Evolutionary conservation across 2,888 invertebrate species (phyloP), one percentile per base, ranked within the genome.

Genomic region (Ophonus ardosiacus): DNA sequence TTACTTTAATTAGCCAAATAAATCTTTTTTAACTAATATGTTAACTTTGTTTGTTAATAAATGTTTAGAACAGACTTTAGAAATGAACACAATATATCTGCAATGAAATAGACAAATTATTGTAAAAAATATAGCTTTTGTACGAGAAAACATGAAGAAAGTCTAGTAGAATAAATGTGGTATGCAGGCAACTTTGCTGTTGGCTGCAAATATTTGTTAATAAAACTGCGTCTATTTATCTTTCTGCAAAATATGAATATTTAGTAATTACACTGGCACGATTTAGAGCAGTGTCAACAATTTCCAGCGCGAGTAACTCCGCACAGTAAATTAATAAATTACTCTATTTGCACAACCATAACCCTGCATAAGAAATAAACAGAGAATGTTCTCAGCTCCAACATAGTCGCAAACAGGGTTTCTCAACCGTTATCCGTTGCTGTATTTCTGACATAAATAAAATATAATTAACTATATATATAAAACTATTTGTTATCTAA

Each of bases 351-450:
- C 24, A 38, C 68, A 68, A 63, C 18, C 24, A 63, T 63, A 63
- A n/a, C 68, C 68, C 68, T 38, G 38, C 68, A 68, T 68, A 68
- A 68, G 68, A 68, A 68, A 68, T 68, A 68, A 38, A 31, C 31
- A 63, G 21, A 63, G 13, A 8, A 1, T 6, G 31, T 31, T 31
- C 24, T 24, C 68, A 13, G n/a, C 38, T 24, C 68, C 15, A n/a
- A 15, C 68, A 15, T 68, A 68, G 38, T 2, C 2, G n/a, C 7
- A n/a, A 68, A 1, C 21, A 68, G 31, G 5, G 31, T 31, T 13
- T 59, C 59, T 59, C 15, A 17, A 17, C 5, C 17, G 43, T 13
- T 2, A 51, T 4, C 13, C 43, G 2, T 10, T 13, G 1, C 43
- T 13, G 13, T 51, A 10, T 10, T 51, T 51, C 43, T 51, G 8